Evolutionary conservation across 2,797 vertebrate genomes (phyloP), one percentile per base, ranked within the genome.

Genomic region (Chaetophractus vellerosus): DNA sequence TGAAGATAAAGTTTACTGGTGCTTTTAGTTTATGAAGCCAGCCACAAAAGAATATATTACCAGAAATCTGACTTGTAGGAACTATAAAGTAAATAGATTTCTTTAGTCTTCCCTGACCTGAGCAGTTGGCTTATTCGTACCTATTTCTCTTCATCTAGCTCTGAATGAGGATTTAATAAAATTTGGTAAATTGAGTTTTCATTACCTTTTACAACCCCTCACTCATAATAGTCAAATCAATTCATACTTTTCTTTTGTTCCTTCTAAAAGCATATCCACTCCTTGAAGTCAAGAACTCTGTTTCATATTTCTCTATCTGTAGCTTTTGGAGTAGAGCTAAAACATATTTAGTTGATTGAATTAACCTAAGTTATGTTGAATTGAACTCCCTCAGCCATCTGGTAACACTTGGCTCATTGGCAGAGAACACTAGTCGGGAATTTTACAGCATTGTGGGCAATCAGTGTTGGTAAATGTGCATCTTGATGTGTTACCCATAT

Each of bases 151-250:
- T 89, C 24, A 76, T 74, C 24, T 52, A 33, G 14, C 59, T 6
- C 81, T 96, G 72, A 83, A 84, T 48, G 31, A 52, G 57, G 8
- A 84, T 78, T 45, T 88, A 90, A 81, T 72, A 89, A 63, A 80
- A 45, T 45, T 31, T 88, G 23, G 1, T 9, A 90, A 72, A 68
- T 71, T 80, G 52, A 76, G 15, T 85, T 94, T n/a, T n/a, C n/a
- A 76, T 85, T 88, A 64, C 7, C n/a, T 82, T 74, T n/a, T 76
- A 21, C 41, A 72, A 28, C 71, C 23, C 78, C 6, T 57, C n/a
- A 11, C n/a, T n/a, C n/a, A n/a, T 79, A 8, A 83, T 33, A 72
- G 5, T 84, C 45, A 48, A 76, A 24, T 15, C 55, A 28, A 41
- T 9, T 57, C 66, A 28, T n/a, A 63, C 59, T 7, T 93, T 90